A percentile compares a stretch with the other conserved stretches of the same genome.
These are phyloP conservation scores for Psilopsiagon aymara DNA, from an alignment of 2,113 vertebrate genomes.

Conservation along the genomic window DNA sequence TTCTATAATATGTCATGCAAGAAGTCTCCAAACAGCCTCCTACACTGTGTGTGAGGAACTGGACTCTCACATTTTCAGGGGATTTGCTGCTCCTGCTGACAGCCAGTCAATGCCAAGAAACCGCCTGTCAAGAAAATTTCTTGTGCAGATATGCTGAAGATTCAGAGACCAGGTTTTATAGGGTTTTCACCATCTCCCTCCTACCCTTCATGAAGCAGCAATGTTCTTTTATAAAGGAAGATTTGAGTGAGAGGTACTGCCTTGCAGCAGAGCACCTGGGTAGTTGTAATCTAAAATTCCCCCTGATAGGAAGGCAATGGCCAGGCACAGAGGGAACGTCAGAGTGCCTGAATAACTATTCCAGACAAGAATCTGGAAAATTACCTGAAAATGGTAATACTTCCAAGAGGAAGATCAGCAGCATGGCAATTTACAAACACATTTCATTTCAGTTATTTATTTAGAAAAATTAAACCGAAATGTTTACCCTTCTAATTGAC, in stretches of 20 bases:
- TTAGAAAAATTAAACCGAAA: conserved; percentile 43
- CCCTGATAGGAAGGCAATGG: not conserved
- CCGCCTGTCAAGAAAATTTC: conserved; percentile 2
- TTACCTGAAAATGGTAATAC: conserved; percentile 15
- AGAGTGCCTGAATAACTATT: not conserved
- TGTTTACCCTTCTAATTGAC: conserved; percentile 56
- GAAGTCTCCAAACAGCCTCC: not conserved
- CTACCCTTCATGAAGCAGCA: not conserved
- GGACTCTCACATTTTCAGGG: conserved; percentile 14
- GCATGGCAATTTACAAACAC: conserved; percentile 16
- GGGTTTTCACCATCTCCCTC: not conserved
- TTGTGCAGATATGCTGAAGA: not conserved
- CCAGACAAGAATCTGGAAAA: conserved; percentile 10
- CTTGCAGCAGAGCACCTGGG: conserved; percentile 9
- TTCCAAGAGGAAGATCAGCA: conserved; percentile 22
- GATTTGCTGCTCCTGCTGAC: not conserved
- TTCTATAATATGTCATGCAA: not conserved
- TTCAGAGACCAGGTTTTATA: not conserved
- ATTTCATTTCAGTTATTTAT: conserved; percentile 49
- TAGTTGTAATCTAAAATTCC: not conserved
- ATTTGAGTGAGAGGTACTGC: not conserved
- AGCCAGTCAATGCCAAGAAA: conserved; percentile 4
- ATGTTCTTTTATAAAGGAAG: not conserved
- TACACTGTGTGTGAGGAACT: not conserved
- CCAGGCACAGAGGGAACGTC: not conserved